A percentile compares a stretch with the other conserved stretches of the same genome.
Evolutionary conservation across 64 coral and sea anemone genomes (phyloP).

Genomic region (Exaiptasia diaphana): DNA sequence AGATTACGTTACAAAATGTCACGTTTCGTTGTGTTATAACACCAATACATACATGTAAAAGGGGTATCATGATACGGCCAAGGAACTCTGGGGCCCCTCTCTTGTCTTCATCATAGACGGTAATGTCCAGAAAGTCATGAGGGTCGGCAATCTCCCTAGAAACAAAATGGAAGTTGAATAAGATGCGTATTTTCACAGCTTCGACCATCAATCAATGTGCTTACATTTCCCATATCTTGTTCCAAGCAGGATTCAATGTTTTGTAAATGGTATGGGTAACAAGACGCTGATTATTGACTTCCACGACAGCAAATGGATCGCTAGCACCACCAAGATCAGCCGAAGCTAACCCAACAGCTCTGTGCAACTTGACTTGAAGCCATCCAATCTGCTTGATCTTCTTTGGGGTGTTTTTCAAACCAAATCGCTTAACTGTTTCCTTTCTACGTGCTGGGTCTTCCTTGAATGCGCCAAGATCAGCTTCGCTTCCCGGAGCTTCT

Average conservation of each 20-base stretch:
- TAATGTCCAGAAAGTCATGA: constrained; percentile 86
- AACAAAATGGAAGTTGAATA: too few relatives aligned
- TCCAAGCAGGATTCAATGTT: constrained; percentile 94
- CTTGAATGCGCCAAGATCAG: constrained; percentile 62
- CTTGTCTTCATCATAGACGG: constrained; percentile 95
- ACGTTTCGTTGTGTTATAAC: too few relatives aligned
- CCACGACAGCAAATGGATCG: constrained; percentile 93
- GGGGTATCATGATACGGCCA: constrained; percentile 80
- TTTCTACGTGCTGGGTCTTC: constrained; percentile 69
- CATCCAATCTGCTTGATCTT: constrained; percentile 98
- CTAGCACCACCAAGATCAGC: constrained; percentile 91
- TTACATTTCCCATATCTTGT: constrained; percentile 99
- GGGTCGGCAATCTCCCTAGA: constrained; percentile 86
- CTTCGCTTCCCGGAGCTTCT: constrained; percentile 76
- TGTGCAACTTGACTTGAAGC: constrained; percentile 93
- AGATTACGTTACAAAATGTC: too few relatives aligned
- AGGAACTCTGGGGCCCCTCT: constrained; percentile 96
- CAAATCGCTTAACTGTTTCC: constrained; percentile 56
- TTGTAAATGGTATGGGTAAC: constrained; percentile 90
- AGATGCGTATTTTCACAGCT: too few relatives aligned
- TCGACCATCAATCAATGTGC: background rate
- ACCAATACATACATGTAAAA: constrained; percentile 66
- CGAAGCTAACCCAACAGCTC: constrained; percentile 89
- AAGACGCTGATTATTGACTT: constrained; percentile 83
- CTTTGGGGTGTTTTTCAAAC: constrained; percentile 80